A percentile compares a stretch with the other conserved stretches of the same genome.
Evolutionary conservation across 2,888 invertebrate species (phyloP).

Genomic region (Phalangium opilio): DNA sequence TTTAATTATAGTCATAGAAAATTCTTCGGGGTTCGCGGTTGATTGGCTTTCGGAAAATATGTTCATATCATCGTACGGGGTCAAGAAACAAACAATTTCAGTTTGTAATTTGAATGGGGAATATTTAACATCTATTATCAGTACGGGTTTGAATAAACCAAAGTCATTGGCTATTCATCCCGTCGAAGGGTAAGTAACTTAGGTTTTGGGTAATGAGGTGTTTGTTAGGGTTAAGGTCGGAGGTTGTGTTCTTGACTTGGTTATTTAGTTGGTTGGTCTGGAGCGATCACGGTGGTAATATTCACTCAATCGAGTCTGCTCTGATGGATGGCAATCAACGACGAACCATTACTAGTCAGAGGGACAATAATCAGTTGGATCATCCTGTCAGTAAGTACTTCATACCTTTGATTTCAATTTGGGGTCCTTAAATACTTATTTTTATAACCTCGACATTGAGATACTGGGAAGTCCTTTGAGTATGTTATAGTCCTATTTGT

Average conservation of each 20-base stretch:
- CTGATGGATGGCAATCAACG: slow-evolving; percentile 47
- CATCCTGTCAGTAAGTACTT: slow-evolving; percentile 25
- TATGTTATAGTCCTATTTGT: too few species aligned
- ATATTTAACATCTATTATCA: slow-evolving; percentile 22
- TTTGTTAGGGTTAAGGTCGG: too few species aligned
- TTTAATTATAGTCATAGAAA: slow-evolving; percentile 38
- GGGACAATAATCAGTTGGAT: slow-evolving; percentile 24
- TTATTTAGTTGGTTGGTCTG: slow-evolving; percentile 37
- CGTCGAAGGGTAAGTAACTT: slow-evolving; percentile 33
- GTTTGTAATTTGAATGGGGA: slow-evolving; percentile 57
- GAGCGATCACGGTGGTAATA: slow-evolving; percentile 37
- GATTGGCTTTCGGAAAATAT: slow-evolving; percentile 65
- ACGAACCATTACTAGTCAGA: slow-evolving; percentile 24
- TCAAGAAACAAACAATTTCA: slow-evolving; percentile 39
- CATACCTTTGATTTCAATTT: slow-evolving; percentile 4
- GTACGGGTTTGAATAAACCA: slow-evolving; percentile 10
- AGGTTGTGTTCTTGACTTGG: background rate
- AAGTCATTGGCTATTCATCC: slow-evolving; percentile 57
- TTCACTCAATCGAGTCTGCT: slow-evolving; percentile 42
- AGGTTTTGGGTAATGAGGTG: too few species aligned
- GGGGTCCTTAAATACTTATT: too few species aligned
- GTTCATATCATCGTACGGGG: slow-evolving; percentile 49
- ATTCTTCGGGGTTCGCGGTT: slow-evolving; percentile 55
- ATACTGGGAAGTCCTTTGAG: too few species aligned
- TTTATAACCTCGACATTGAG: too few species aligned